Conservation (phyloP, 2,888 invertebrate genomes). For the Lasius fuliginosus region DNA sequence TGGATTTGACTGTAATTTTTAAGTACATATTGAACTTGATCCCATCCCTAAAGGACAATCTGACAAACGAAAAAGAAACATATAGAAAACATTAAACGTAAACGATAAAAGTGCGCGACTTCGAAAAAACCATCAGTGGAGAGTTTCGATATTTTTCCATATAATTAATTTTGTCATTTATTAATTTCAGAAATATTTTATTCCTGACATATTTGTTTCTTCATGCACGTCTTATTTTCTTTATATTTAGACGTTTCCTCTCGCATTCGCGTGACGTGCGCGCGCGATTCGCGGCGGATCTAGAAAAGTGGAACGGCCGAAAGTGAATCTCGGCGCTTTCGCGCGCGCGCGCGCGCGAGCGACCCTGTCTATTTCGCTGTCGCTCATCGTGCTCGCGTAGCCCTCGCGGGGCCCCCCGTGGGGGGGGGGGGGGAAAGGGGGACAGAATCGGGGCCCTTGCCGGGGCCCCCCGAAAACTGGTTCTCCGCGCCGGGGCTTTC, state of each 20-base stretch:
- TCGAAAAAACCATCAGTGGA: not conserved
- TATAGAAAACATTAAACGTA: too few relatives aligned
- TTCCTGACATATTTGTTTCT: not conserved
- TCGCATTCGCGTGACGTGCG: not conserved
- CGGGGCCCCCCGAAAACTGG: conserved; percentile 72
- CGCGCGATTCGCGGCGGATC: not conserved
- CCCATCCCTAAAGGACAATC: too few relatives aligned
- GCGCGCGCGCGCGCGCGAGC: conserved; percentile 29
- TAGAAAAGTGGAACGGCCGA: conserved; percentile 55
- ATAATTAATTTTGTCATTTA: not conserved
- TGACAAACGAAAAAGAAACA: too few relatives aligned
- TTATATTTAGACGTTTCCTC: not conserved
- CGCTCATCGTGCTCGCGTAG: conserved; percentile 3
- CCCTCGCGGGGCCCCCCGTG: conserved; percentile 6
- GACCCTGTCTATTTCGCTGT: conserved; percentile 58
- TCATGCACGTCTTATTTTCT: not conserved
- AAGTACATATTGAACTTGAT: too few relatives aligned
- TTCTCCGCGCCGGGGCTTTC: conserved; percentile 65
- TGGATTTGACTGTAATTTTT: too few relatives aligned
- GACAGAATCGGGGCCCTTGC: conserved; percentile 64
- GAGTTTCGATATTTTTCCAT: not conserved
- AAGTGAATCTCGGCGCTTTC: conserved; percentile 56
- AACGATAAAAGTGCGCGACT: too few relatives aligned
- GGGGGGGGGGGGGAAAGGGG: fast-evolving
- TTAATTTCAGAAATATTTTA: not conserved